Evolutionary conservation across 2,797 vertebrate genomes (phyloP).

Genomic region (Denticeps clupeoides): DNA sequence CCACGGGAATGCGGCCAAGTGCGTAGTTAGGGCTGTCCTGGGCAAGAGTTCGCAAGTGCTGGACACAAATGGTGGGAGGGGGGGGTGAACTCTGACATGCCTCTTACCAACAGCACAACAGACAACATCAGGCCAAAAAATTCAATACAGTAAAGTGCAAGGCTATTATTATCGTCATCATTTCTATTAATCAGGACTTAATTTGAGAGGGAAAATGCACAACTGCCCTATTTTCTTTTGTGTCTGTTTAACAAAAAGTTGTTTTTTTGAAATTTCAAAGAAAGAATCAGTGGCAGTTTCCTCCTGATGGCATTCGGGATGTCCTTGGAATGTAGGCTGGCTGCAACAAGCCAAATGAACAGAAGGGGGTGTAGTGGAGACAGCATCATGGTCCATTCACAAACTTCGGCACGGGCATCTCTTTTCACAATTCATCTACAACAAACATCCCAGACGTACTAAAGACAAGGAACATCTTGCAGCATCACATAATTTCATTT

Average conservation of each 20-base stretch:
- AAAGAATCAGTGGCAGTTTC: constrained; percentile 23
- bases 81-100: constrained; percentile 23
- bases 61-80: background rate
- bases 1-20: too few species aligned
- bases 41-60: constrained; percentile 3
- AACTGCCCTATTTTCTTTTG: constrained; percentile 17
- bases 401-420: constrained; percentile 10
- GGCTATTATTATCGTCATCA: constrained; percentile 39
- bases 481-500: constrained; percentile 17
- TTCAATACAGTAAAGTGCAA: constrained; percentile 54
- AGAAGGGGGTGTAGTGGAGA: constrained; percentile 8
- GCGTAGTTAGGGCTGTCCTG: background rate
- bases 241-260: constrained; percentile 5
- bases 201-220: constrained; percentile 25
- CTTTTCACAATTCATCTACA: constrained; percentile 18
- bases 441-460: constrained; percentile 20
- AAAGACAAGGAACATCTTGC: constrained; percentile 33
- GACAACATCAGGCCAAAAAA: constrained; percentile 43
- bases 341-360: constrained; percentile 22
- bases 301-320: constrained; percentile 24
- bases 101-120: constrained; percentile 35
- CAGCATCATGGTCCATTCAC: constrained; percentile 18
- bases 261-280: constrained; percentile 26
- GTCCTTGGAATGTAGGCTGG: constrained; percentile 47
- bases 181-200: constrained; percentile 20